Evolutionary conservation across 2,888 invertebrate genomes (phyloP).

Genomic region (Tipula helvola): DNA sequence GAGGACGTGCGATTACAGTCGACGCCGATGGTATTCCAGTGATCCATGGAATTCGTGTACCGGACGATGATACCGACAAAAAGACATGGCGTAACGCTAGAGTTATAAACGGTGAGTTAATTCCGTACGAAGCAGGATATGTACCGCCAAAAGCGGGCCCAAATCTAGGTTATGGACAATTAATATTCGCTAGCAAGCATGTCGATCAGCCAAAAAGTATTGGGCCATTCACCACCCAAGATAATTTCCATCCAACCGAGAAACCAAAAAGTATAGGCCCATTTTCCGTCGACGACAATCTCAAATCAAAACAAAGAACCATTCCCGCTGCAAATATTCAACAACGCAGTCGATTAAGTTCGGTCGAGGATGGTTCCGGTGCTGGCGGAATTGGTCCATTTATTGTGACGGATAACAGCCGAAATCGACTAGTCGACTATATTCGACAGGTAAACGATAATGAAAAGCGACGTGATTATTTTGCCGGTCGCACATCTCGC

Average conservation of each 20-base stretch:
- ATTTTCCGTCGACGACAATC: slow-evolving; percentile 47
- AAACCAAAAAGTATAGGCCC: slow-evolving; percentile 35
- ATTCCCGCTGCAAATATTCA: slow-evolving; percentile 20
- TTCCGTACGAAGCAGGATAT: slow-evolving; percentile 60
- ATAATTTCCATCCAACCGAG: slow-evolving; percentile 39
- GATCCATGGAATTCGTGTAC: slow-evolving; percentile 69
- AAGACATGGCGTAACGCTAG: slow-evolving; percentile 81
- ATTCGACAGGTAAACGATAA: slow-evolving; percentile 54
- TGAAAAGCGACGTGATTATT: slow-evolving; percentile 48
- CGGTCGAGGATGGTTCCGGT: slow-evolving; percentile 25
- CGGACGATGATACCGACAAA: slow-evolving; percentile 71
- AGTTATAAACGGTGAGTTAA: slow-evolving; percentile 70
- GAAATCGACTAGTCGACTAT: slow-evolving; percentile 46
- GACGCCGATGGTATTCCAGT: slow-evolving; percentile 64
- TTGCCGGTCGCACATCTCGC: slow-evolving; percentile 38
- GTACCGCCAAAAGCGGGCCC: slow-evolving; percentile 45
- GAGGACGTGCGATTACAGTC: slow-evolving; percentile 50
- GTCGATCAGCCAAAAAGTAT: slow-evolving; percentile 6
- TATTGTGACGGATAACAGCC: slow-evolving; percentile 48
- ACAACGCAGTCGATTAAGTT: slow-evolving; percentile 22
- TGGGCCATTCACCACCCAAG: slow-evolving; percentile 50
- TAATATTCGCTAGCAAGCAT: slow-evolving; percentile 12
- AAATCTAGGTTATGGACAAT: slow-evolving; percentile 12
- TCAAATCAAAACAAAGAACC: slow-evolving; percentile 21
- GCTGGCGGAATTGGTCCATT: slow-evolving; percentile 45